Base-by-base conservation (phyloP, 1,140 invertebrate species). In the Ylistrum balloti region DNA sequence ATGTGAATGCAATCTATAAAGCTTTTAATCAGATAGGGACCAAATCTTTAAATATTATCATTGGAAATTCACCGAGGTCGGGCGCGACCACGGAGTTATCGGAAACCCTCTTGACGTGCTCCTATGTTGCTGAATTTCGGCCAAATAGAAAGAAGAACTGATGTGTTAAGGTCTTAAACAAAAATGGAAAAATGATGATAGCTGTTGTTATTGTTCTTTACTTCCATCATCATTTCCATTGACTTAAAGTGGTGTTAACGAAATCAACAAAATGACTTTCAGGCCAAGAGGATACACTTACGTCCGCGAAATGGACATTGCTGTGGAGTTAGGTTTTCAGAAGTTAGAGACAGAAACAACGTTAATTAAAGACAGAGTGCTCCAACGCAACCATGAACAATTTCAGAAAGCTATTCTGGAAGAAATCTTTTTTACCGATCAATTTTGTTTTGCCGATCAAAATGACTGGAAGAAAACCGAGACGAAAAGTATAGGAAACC, bases 1-100 rank as follows among this genome's bases (percentile, higher is more conserved):
- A 74, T 74, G 56, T 74, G 56, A 74, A 74, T 74, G 28, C 56
- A 74, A 74, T 74, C 56, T 74, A 74, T 74, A 28, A n/a, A 74
- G 1, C 22, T n/a, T n/a, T 74, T 74, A 74, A 74, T 74, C 56
- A 74, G 56, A 74, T 74, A 74, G 56, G 9, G 56, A 28, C 56
- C 56, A 74, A 74, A 74, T 28, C n/a, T n/a, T 5, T 74, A 74
- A 74, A 74, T 74, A 74, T 74, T 74, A 74, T 74, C 56, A 28
- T 74, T 74, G n/a, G 56, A 74, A 74, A 28, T 74, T 28, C 5
- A 74, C 56, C 56, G 35, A 38, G 35, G 13, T 38, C 35, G 9
- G 0, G 56, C n/a, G 10, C 56, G 56, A 28, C 56, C 56, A 74
- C 56, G 28, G n/a, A 5, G 28, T 3, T 28, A 74, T 74, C 56